Conservation (phyloP, 2,113 vertebrate genomes). For the Brachypodius melanocephalos region DNA sequence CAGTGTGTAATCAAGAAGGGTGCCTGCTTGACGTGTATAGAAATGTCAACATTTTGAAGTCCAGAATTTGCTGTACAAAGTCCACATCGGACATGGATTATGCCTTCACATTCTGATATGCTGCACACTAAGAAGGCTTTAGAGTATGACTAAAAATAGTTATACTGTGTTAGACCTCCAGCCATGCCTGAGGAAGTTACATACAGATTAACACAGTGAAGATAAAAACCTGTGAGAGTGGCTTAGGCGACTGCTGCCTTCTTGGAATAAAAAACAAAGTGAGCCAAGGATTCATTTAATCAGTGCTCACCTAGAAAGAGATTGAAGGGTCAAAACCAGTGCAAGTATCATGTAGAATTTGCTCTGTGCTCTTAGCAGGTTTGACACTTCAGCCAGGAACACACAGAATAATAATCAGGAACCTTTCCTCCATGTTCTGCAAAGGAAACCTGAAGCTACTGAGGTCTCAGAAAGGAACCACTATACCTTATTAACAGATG, state of each 20-base stretch:
- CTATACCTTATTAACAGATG: background rate
- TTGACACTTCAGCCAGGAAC: background rate
- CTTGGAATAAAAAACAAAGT: background rate
- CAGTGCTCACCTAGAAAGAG: background rate
- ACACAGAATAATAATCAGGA: background rate
- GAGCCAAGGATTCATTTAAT: background rate
- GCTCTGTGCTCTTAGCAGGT: background rate
- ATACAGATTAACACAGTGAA: background rate
- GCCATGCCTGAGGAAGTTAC: background rate
- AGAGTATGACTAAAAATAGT: background rate
- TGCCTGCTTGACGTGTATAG: fast-evolving
- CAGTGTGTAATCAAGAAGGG: background rate
- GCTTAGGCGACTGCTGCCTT: background rate
- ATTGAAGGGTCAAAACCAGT: background rate
- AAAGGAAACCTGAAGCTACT: background rate
- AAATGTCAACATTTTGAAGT: background rate
- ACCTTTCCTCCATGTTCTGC: background rate
- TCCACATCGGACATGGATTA: background rate
- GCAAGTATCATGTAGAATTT: background rate
- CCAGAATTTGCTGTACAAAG: background rate
- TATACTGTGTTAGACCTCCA: background rate
- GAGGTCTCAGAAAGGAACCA: background rate
- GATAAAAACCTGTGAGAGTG: background rate
- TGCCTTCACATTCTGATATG: background rate
- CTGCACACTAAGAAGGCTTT: background rate